Evolutionary conservation across 1,140 invertebrate species (phyloP).

Genomic region (Drosophila obscura): DNA sequence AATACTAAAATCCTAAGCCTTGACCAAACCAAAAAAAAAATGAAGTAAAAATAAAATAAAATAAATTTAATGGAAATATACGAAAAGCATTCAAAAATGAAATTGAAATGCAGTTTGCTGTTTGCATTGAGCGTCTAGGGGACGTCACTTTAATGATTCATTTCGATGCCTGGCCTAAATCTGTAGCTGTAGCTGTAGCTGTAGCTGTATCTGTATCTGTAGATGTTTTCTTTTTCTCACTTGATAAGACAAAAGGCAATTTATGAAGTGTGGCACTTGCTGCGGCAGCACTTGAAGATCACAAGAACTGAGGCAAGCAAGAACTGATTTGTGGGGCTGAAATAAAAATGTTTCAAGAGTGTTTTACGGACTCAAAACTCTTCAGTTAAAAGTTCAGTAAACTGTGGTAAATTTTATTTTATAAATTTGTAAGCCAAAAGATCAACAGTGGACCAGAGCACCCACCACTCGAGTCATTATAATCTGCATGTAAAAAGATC

Average conservation of each 20-base stretch:
- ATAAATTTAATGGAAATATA: constrained; percentile 1
- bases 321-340: background rate
- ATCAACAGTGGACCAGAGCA: too few relatives aligned
- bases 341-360: background rate
- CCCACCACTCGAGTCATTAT: too few relatives aligned
- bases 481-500: too few relatives aligned
- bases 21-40: constrained; percentile 50
- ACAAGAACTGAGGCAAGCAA: background rate
- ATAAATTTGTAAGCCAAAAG: too few relatives aligned
- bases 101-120: constrained; percentile 46
- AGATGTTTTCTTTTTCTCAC: background rate
- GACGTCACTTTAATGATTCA: constrained; percentile 31
- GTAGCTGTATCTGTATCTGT: background rate
- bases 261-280: constrained; percentile 7
- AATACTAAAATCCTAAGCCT: constrained; percentile 51
- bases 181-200: constrained; percentile 1
- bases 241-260: constrained; percentile 8
- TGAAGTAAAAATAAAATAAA: constrained; percentile 12
- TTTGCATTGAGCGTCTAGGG: constrained; percentile 40
- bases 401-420: too few relatives aligned
- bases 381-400: background rate
- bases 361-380: background rate
- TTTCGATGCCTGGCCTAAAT: constrained; percentile 18
- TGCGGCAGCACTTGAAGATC: background rate
- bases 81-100: constrained; percentile 34